These are phyloP conservation scores for Actinia equina DNA, from an alignment of 64 coral and sea anemone genomes.

Conservation along the genomic window DNA sequence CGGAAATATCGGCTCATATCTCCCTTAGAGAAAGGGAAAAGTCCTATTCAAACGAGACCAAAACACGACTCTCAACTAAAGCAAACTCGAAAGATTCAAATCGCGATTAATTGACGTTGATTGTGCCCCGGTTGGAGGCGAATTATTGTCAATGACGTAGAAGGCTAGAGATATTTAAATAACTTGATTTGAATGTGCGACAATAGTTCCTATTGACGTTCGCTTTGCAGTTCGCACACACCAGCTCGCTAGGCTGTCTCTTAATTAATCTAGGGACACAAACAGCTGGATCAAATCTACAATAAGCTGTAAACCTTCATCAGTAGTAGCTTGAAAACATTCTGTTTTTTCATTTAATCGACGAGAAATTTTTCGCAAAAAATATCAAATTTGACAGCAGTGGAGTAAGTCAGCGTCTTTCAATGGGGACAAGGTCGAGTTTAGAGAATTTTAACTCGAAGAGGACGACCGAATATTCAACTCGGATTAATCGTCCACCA, in stretches of 20 bases:
- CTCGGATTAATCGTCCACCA: not conserved
- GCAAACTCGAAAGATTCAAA: not conserved
- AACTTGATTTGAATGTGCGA: not conserved
- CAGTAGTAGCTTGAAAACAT: not conserved
- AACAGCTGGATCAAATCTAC: not conserved
- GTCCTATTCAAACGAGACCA: not conserved
- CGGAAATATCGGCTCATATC: not conserved
- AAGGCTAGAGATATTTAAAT: not conserved
- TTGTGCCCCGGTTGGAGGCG: not conserved
- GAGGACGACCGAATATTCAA: not conserved
- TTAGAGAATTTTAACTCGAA: slow-evolving; percentile 7
- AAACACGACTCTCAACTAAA: not conserved
- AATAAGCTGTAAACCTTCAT: not conserved
- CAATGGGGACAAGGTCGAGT: slow-evolving; percentile 7
- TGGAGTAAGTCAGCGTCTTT: not conserved
- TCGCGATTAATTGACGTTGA: not conserved
- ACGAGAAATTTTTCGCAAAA: too few relatives aligned
- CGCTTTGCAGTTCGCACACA: not conserved
- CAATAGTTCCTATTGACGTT: slow-evolving; percentile 1
- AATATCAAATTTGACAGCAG: not conserved
- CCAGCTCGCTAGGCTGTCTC: not conserved
- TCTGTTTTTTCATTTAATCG: too few relatives aligned
- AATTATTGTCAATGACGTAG: not conserved
- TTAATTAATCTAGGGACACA: not conserved
- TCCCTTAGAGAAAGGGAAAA: not conserved